A percentile compares a stretch with the other conserved stretches of the same genome.
phyloP scores from a whole-genome alignment of 1,140 invertebrate species.

The Drosophila elegans region DNA sequence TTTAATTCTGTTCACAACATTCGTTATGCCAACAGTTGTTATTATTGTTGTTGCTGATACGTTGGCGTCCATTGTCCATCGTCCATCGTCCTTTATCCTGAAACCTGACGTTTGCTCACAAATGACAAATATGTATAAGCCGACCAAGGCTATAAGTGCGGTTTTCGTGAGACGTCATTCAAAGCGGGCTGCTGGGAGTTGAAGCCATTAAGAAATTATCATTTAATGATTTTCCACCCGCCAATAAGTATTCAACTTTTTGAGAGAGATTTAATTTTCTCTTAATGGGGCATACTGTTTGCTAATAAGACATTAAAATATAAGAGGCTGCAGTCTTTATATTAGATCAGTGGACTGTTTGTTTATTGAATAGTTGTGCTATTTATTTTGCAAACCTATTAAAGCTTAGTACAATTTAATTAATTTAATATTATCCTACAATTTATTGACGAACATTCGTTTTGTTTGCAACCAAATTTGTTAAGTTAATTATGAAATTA shows the following conservation, averaged over 20 bases:
- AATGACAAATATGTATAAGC: conserved; percentile 46
- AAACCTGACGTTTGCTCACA: conserved; percentile 44
- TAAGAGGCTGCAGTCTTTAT: too few relatives aligned
- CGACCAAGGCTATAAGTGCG: conserved; percentile 3
- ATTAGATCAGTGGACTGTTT: too few relatives aligned
- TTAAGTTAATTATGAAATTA: conserved; percentile 38
- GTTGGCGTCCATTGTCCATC: neutral
- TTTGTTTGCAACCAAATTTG: conserved; percentile 17
- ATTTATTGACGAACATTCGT: neutral
- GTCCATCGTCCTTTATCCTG: conserved; percentile 2
- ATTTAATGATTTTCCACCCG: conserved; percentile 54
- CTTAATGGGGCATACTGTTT: too few relatives aligned
- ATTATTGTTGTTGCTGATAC: conserved; percentile 12
- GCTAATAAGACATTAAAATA: too few relatives aligned
- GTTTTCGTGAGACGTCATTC: conserved; percentile 3
- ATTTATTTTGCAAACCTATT: conserved; percentile 2
- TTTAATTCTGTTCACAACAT: conserved; percentile 72
- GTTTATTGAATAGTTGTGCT: neutral
- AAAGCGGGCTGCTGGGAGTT: conserved; percentile 33
- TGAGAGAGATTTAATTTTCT: too few relatives aligned
- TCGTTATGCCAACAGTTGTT: conserved; percentile 55
- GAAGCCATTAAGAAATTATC: conserved; percentile 77
- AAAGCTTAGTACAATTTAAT: neutral
- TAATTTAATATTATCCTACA: neutral
- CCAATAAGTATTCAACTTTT: conserved; percentile 3